Base-by-base conservation (phyloP, 2,888 invertebrate genomes). In the Chaetoderma sp. region DNA sequence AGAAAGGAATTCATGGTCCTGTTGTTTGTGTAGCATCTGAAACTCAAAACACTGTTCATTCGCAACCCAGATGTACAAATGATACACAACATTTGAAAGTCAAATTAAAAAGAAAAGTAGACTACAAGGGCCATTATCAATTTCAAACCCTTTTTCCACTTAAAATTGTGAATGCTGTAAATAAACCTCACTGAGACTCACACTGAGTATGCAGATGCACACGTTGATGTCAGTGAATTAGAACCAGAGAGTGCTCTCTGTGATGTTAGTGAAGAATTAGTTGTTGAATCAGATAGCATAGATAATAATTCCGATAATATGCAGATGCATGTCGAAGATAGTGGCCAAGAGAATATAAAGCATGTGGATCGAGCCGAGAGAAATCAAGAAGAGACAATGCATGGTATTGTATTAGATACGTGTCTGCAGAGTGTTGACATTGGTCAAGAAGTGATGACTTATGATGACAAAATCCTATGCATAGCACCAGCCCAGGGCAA, bases 11-110 rank as follows among this genome's bases (percentile, higher is more conserved):
- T n/a, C 66, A 65, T 64, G 72, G 75, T 21, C 72, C 71, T 42
- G 66, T 71, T 33, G 67, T 72, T n/a, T 70, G 69, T 68, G 71
- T 75, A 6, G 71, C 73, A 47, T 52, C 67, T 45, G 50, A 75
- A 55, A 58, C 69, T 1, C 36, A 61, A 25, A 61, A 55, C 45
- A 57, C 62, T 25, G 56, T 60, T 44, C 10, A 59, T 44, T 32
- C 56, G 30, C 50, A 72, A n/a, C 73, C 71, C n/a, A 60, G 70
- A 57, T n/a, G 18, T 39, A 30, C 57, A 28, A 45, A 54, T 27
- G 63, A 67, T 16, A 30, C 52, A 25, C 44, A 58, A 42, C 33
- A 67, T 10, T 49, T 73, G 10, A 42, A 42, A 36, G 56, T 73
- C 3, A 69, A 71, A 25, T 52, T 73, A 47, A 73, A 73, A 60